phyloP scores from a whole-genome alignment of 2,113 vertebrate species.

The Bolborhynchus lineola region DNA sequence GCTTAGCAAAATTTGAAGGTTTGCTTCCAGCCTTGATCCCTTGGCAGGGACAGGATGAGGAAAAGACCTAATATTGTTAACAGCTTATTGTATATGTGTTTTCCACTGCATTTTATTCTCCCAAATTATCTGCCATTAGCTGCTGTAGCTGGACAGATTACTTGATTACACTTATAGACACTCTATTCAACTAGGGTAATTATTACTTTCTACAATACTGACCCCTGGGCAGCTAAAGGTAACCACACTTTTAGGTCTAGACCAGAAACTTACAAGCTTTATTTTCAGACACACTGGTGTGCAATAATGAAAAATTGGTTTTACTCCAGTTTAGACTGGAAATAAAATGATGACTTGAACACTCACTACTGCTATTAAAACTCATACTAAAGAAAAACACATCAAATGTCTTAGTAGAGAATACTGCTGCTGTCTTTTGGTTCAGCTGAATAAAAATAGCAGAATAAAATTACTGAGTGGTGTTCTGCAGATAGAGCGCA shows the following conservation, averaged over 20 bases:
- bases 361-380: background rate
- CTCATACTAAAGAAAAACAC: background rate
- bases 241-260: background rate
- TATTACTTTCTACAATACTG: background rate
- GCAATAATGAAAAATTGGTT: background rate
- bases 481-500: background rate
- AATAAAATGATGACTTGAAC: background rate
- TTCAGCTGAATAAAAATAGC: background rate
- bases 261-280: background rate
- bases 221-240: background rate
- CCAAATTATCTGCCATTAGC: background rate
- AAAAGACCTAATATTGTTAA: background rate
- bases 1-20: background rate
- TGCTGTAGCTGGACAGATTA: background rate
- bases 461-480: accelerated
- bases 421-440: background rate
- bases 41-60: background rate
- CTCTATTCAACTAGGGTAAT: background rate
- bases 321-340: background rate
- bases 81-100: background rate
- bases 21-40: background rate
- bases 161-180: background rate
- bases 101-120: background rate
- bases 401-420: background rate
- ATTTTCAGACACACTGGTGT: background rate